phyloP scores from a whole-genome alignment of 2,113 vertebrate genomes.

The Xiphophorus hellerii region DNA sequence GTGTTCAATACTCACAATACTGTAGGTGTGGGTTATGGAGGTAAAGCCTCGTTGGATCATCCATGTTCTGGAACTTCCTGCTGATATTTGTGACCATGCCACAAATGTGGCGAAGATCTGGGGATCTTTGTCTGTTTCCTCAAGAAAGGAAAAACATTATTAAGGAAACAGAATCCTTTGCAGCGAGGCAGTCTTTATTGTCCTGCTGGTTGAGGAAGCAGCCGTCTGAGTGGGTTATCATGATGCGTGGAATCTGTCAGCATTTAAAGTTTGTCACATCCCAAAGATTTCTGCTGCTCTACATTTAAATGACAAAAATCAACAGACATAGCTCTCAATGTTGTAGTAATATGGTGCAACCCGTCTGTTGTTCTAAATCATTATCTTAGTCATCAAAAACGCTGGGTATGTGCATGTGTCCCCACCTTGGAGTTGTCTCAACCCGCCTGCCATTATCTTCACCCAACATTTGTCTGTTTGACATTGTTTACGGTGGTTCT shows the following conservation, averaged over 20 bases:
- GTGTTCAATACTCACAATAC: too few relatives aligned
- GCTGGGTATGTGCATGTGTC: background rate
- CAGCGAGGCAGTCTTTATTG: too few relatives aligned
- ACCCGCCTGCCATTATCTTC: conserved; percentile 46
- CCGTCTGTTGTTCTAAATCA: conserved; percentile 3
- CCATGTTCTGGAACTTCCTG: background rate
- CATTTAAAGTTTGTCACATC: background rate
- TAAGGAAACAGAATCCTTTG: background rate
- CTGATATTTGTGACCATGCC: background rate
- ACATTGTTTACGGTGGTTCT: conserved; percentile 32
- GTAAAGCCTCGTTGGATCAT: background rate
- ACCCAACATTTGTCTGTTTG: conserved; percentile 44
- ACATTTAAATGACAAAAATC: background rate
- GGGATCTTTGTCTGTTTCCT: background rate
- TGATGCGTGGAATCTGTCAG: too few relatives aligned
- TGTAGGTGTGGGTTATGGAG: too few relatives aligned
- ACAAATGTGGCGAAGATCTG: too few relatives aligned
- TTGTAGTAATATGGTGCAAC: background rate
- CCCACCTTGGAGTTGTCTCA: conserved; percentile 6
- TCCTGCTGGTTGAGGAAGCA: too few relatives aligned
- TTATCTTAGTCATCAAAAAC: conserved; percentile 9
- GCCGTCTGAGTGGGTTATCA: too few relatives aligned
- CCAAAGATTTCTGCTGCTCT: background rate
- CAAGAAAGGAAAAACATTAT: background rate
- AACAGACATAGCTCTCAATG: background rate